A percentile compares a stretch with the other conserved stretches of the same genome.
phyloP scores from a whole-genome alignment of 2,888 invertebrate species.

The Acanthoscelides obtectus region DNA sequence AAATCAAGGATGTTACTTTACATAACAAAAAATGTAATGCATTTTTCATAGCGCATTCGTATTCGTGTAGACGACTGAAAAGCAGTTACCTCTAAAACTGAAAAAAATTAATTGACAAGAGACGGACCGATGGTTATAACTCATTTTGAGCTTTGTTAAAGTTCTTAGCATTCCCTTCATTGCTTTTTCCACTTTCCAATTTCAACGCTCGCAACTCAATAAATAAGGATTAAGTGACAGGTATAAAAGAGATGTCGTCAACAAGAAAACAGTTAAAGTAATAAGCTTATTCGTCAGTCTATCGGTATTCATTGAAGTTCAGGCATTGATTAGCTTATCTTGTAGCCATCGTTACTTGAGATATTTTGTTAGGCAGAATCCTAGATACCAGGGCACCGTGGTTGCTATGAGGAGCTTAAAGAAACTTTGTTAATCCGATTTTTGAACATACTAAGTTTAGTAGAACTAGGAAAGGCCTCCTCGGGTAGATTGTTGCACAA shows the following conservation, averaged over 20 bases:
- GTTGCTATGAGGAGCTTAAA: no score
- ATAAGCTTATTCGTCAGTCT: not conserved
- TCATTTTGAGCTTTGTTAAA: not conserved
- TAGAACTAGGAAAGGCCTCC: no score
- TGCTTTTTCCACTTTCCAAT: not conserved
- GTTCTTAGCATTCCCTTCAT: not conserved
- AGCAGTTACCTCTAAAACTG: not conserved
- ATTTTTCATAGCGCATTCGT: not conserved
- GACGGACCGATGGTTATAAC: not conserved
- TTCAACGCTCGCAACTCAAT: not conserved
- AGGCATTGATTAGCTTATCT: not conserved
- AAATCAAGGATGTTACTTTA: not conserved
- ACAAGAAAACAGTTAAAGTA: not conserved
- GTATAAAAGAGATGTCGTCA: not conserved
- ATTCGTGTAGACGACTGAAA: not conserved
- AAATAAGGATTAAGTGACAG: not conserved
- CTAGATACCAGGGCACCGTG: no score
- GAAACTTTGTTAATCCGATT: no score
- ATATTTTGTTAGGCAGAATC: no score
- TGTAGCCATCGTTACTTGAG: not conserved
- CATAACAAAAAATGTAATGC: not conserved
- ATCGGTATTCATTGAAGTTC: not conserved
- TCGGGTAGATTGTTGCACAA: no score
- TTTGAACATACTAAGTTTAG: no score
- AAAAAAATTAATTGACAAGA: not conserved